phyloP scores from a whole-genome alignment of 2,888 invertebrate species.

The Masnerella sp. region DNA sequence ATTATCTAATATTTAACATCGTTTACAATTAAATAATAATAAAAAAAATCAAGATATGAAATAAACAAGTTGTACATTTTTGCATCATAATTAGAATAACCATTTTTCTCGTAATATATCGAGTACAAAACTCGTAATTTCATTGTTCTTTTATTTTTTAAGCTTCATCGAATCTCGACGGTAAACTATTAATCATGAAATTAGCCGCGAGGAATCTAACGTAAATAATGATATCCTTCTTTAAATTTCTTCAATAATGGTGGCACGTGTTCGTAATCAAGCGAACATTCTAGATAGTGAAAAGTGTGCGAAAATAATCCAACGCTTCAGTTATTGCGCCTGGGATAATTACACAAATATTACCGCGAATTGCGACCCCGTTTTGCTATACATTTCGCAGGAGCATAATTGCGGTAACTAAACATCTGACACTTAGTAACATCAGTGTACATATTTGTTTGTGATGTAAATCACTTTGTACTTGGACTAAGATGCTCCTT shows the following conservation, averaged over 20 bases:
- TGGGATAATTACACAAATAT: constrained; percentile 41
- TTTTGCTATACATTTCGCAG: constrained; percentile 24
- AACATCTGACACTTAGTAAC: constrained; percentile 40
- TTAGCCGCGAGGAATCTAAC: no score
- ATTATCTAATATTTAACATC: no score
- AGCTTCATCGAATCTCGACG: neutral
- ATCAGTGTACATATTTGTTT: constrained; percentile 34
- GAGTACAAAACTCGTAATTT: no score
- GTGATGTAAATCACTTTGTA: constrained; percentile 41
- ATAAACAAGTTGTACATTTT: no score
- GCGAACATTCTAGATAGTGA: constrained; percentile 15
- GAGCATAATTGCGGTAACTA: constrained; percentile 35
- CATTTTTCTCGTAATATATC: no score
- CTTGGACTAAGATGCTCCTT: constrained; percentile 14
- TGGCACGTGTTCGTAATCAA: constrained; percentile 2
- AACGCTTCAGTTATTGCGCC: constrained; percentile 17
- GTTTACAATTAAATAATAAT: no score
- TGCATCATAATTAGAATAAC: no score
- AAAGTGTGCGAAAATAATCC: constrained; percentile 33
- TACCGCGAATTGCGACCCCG: constrained; percentile 40
- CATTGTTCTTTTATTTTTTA: no score
- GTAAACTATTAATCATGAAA: neutral
- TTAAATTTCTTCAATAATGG: neutral
- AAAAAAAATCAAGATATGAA: no score
- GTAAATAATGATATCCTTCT: neutral